phyloP scores from a whole-genome alignment of 2,888 invertebrate genomes.

The Netelia fuscicornis region DNA sequence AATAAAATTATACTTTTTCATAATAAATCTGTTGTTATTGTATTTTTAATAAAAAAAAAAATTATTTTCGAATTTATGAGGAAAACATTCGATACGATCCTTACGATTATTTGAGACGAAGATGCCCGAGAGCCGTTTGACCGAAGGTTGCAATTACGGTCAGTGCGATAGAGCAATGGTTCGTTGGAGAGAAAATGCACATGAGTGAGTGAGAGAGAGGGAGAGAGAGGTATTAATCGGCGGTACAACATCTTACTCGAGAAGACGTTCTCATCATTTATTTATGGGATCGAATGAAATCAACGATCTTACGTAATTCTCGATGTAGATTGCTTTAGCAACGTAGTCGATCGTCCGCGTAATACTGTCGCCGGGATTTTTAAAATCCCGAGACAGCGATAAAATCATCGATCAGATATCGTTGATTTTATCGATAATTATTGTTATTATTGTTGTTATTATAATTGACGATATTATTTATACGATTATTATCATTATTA shows the following conservation, averaged over 20 bases:
- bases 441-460: neutral
- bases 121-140: too few species aligned
- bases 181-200: neutral
- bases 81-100: too few species aligned
- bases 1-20: too few species aligned
- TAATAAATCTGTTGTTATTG: too few species aligned
- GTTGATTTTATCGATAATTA: conserved; percentile 10
- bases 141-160: too few species aligned
- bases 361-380: neutral
- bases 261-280: conserved; percentile 23
- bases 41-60: too few species aligned
- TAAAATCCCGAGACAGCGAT: neutral
- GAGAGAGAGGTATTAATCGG: neutral
- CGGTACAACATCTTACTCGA: neutral
- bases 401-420: neutral
- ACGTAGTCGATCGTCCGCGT: neutral
- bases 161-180: too few species aligned
- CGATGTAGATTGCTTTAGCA: neutral
- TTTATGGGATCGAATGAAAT: conserved; percentile 48
- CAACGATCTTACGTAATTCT: conserved; percentile 8
- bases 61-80: too few species aligned
- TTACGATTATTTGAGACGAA: too few species aligned
- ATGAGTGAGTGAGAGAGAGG: neutral
- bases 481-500: neutral
- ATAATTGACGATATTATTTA: too few species aligned